Percentiles rank a stretch among this genome's conserved stretches.
Conservation (phyloP, 2,113 vertebrate species). For the Lasiurus borealis region DNA sequence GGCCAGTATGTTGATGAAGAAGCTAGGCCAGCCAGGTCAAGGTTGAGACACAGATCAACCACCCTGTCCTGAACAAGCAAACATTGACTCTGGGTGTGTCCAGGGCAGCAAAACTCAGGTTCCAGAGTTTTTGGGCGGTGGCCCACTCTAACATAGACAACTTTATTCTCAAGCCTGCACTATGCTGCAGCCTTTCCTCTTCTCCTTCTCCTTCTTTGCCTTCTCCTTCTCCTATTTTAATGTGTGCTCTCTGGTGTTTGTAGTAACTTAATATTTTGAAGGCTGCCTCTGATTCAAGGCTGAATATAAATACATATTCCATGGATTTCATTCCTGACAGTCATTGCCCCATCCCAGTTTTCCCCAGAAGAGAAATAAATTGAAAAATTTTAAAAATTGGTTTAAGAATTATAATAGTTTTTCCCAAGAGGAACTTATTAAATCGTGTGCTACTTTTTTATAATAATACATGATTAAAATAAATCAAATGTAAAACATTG, state of each 20-base stretch:
- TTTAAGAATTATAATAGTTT: background rate
- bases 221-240: background rate
- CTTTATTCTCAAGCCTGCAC: background rate
- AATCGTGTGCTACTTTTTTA: background rate
- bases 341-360: background rate
- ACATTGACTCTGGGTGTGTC: background rate
- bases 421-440: background rate
- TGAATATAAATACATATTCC: background rate
- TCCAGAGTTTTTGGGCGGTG: background rate
- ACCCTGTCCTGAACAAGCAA: too few species aligned
- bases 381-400: background rate
- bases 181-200: background rate
- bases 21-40: background rate
- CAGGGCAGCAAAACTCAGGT: too few species aligned
- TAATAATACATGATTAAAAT: background rate
- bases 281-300: background rate
- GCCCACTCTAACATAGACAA: background rate
- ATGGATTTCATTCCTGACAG: background rate
- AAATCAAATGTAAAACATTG: slow-evolving; percentile 4
- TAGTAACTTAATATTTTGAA: background rate
- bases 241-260: background rate
- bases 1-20: background rate
- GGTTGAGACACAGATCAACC: background rate
- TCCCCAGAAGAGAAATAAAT: background rate
- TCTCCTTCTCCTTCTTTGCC: background rate